Evolutionary conservation across 2,888 invertebrate species (phyloP), one percentile per base, ranked within the genome.

Genomic region (Vesta saturnalis): DNA sequence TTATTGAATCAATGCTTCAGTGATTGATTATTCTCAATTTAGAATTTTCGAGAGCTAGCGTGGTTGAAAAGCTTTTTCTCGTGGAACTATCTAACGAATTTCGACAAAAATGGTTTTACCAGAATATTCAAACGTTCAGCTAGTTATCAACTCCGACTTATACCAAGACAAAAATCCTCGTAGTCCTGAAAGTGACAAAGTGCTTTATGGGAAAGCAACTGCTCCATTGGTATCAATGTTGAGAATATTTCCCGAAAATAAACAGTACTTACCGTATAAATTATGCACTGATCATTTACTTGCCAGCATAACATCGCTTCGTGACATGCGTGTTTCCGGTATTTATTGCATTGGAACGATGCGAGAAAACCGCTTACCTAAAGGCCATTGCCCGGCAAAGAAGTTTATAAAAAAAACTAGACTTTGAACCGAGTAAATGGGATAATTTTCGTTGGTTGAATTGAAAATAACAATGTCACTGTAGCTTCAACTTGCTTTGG

Each of bases 71-170:
- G n/a, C n/a, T n/a, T n/a, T n/a, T n/a, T n/a, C n/a, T n/a, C n/a
- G n/a, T n/a, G n/a, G n/a, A n/a, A n/a, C n/a, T n/a, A n/a, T n/a
- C n/a, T n/a, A n/a, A n/a, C n/a, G n/a, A n/a, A n/a, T n/a, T n/a
- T n/a, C n/a, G n/a, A n/a, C n/a, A n/a, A n/a, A n/a, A n/a, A n/a
- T n/a, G n/a, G n/a, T n/a, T n/a, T n/a, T n/a, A n/a, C n/a, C n/a
- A n/a, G n/a, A n/a, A n/a, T n/a, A n/a, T n/a, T n/a, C n/a, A n/a
- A n/a, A n/a, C n/a, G n/a, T n/a, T n/a, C n/a, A n/a, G n/a, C n/a
- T n/a, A n/a, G n/a, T n/a, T 79, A 70, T 79, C 12, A 76, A 79
- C 69, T 78, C 77, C 73, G 76, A 81, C 58, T 16, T 79, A 55
- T 78, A 78, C 64, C 76, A 79, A 70, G 74, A 77, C 18, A 77